Evolutionary conservation across 2,113 vertebrate genomes (phyloP).

Genomic region (Himantopus leucocephalus): DNA sequence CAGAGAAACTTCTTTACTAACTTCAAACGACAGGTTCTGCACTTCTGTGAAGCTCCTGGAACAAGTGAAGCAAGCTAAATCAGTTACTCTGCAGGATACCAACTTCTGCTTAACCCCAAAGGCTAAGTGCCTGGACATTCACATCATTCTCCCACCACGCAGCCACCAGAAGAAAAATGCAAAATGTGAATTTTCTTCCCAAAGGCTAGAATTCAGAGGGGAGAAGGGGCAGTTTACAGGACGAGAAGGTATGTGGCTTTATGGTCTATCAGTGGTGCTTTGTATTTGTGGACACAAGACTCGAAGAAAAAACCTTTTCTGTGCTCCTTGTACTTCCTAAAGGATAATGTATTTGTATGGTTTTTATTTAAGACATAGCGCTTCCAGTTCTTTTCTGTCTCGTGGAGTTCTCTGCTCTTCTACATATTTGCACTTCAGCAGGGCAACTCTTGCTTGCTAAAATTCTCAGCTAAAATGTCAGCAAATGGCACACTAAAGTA

Average conservation of each 20-base stretch:
- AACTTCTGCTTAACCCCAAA: not conserved
- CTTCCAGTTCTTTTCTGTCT: not conserved
- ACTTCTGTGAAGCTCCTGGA: constrained; percentile 65
- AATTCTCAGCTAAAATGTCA: not conserved
- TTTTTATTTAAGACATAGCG: not conserved
- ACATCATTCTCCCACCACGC: not conserved
- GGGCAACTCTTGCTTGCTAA: not conserved
- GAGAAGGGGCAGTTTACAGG: not conserved
- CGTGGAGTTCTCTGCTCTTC: not conserved
- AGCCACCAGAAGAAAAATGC: not conserved
- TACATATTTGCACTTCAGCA: not conserved
- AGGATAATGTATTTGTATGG: not conserved
- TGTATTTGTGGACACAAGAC: not conserved
- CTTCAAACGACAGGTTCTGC: constrained; percentile 75
- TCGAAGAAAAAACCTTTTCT: not conserved
- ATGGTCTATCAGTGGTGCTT: not conserved
- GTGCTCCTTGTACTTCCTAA: not conserved
- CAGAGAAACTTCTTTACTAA: constrained; percentile 73
- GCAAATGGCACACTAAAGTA: not conserved
- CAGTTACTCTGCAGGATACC: not conserved
- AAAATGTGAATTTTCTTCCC: not conserved
- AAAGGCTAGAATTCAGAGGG: not conserved
- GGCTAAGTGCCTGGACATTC: accelerated
- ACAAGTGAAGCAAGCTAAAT: not conserved
- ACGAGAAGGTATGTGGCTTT: not conserved